A percentile compares a stretch with the other conserved stretches of the same genome.
These are phyloP conservation scores for Sepiola atlantica DNA, from an alignment of 2,888 invertebrate species.

Conservation along the genomic window DNA sequence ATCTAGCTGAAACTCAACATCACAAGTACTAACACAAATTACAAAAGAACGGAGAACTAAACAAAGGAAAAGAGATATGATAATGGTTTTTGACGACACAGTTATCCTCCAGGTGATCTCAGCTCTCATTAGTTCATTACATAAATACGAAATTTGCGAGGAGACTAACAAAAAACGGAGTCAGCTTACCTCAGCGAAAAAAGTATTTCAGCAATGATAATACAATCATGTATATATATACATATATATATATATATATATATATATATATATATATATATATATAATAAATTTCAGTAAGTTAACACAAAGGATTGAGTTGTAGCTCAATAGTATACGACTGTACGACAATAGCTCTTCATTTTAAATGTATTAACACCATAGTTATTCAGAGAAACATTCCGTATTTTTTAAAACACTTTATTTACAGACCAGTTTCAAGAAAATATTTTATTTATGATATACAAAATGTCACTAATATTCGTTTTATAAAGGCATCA, in stretches of 20 bases:
- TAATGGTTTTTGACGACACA: neutral
- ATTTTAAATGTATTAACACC: too few species aligned
- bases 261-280: neutral
- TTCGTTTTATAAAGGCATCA: too few species aligned
- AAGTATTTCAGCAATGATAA: neutral
- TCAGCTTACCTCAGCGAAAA: neutral
- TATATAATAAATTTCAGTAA: too few species aligned
- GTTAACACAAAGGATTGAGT: too few species aligned
- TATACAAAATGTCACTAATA: too few species aligned
- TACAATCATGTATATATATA: neutral
- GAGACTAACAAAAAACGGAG: neutral
- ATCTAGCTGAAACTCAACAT: neutral
- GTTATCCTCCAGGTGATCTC: neutral
- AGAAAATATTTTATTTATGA: too few species aligned
- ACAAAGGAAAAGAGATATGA: neutral
- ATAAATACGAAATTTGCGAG: neutral
- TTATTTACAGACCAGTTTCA: too few species aligned
- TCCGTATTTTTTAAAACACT: too few species aligned
- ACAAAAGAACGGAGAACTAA: neutral
- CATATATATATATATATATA: neutral
- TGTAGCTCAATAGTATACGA: too few species aligned
- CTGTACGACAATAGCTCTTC: too few species aligned
- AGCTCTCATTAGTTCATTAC: neutral
- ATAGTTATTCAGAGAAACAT: too few species aligned
- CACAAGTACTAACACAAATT: neutral